Percentiles rank a stretch among this genome's conserved stretches.
phyloP scores from a whole-genome alignment of 2,797 vertebrate species.

The Amphiprion clarkii region DNA sequence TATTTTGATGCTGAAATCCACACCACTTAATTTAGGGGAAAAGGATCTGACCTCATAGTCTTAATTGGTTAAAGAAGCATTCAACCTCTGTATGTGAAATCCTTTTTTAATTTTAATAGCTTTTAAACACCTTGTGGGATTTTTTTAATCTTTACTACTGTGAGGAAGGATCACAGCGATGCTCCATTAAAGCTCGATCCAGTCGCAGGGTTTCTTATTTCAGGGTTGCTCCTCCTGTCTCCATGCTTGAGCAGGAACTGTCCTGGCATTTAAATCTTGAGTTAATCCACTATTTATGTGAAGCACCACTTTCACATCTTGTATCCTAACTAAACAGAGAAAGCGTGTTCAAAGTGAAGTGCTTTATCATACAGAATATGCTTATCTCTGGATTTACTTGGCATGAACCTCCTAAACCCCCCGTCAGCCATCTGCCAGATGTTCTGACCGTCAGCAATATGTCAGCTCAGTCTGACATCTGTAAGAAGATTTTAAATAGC shows the following conservation, averaged over 20 bases:
- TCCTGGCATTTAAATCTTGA: slow-evolving; percentile 5
- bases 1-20: slow-evolving; percentile 31
- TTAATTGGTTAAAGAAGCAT: slow-evolving; percentile 39
- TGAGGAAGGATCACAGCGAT: slow-evolving; percentile 11
- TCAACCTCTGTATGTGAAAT: slow-evolving; percentile 35
- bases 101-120: slow-evolving; percentile 37
- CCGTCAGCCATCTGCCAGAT: slow-evolving; percentile 57
- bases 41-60: slow-evolving; percentile 30
- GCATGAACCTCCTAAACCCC: slow-evolving; percentile 50
- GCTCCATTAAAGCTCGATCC: slow-evolving; percentile 25
- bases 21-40: not conserved
- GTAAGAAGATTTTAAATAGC: slow-evolving; percentile 8
- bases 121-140: slow-evolving; percentile 36
- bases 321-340: slow-evolving; percentile 20
- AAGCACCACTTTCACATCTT: slow-evolving; percentile 1
- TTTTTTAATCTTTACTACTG: slow-evolving; percentile 20
- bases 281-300: slow-evolving; percentile 4
- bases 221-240: not conserved
- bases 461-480: slow-evolving; percentile 6
- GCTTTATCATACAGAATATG: slow-evolving; percentile 41
- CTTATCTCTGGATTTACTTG: slow-evolving; percentile 54
- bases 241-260: not conserved
- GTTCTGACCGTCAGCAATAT: slow-evolving; percentile 29
- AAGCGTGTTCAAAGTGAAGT: slow-evolving; percentile 34
- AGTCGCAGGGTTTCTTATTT: slow-evolving; percentile 16